Conservation (phyloP, 92 coral and sea anemone genomes). For the Siderastrea siderea region DNA sequence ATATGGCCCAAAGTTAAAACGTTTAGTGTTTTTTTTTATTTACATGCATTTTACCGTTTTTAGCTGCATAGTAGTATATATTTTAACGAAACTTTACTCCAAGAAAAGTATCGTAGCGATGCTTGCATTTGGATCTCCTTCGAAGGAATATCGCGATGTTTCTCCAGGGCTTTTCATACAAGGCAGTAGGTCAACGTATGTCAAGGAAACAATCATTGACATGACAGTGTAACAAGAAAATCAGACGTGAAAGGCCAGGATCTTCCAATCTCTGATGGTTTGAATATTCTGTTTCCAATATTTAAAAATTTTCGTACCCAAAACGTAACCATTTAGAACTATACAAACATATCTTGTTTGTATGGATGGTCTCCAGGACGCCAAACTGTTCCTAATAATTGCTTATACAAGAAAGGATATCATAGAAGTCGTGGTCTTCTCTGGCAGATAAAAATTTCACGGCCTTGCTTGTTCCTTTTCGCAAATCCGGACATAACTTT, state of each 20-base stretch:
- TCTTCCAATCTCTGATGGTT: no score
- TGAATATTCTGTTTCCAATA: no score
- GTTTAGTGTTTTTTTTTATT: no score
- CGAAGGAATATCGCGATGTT: background rate
- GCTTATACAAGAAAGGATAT: constrained; percentile 12
- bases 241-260: background rate
- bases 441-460: constrained; percentile 37
- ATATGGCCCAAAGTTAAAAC: no score
- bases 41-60: no score
- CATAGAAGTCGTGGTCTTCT: constrained; percentile 18
- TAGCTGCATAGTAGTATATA: no score
- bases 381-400: background rate
- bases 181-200: background rate
- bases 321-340: background rate
- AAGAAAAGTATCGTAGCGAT: background rate
- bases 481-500: no score
- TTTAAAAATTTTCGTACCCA: no score
- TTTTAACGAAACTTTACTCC: no score
- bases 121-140: background rate
- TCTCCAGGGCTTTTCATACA: background rate
- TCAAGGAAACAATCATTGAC: background rate
- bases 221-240: no score
- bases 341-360: background rate
- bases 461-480: no score
- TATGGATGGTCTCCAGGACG: no score